Base-by-base conservation (phyloP, 2,113 vertebrate genomes). In the Otis tarda region DNA sequence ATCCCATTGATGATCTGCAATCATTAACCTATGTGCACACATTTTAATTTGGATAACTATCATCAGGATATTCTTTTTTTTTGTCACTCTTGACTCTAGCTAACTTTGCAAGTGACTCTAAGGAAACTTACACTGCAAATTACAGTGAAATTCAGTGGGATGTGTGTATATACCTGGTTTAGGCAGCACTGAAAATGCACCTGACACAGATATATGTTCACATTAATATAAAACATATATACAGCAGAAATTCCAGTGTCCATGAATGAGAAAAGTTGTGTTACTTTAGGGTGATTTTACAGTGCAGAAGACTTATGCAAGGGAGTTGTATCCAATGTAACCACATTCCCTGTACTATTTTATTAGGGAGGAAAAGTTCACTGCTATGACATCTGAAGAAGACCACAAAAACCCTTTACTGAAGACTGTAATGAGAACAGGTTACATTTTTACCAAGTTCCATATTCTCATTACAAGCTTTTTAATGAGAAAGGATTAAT, bases 401-500 rank as follows among this genome's bases (percentile, higher is more conserved):
- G 73, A 85, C 63, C 73, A 93, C 22, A 60, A 96, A 96, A 82
- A 94, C 25, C 21, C 67, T 83, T 93, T 93, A 39, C 55, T 73
- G 59, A 95, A 83, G 70, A 89, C 41, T 43, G 31, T 83, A 93
- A 96, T 94, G 60, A 87, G 93, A 93, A 63, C 33, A 83, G 69
- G 94, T 91, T 97, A 89, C 68, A 60, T 95, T 94, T 84, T 55
- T 77, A 92, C 64, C 24, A 80, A 94, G 76, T 81, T 95, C 71
- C 89, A 91, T 60, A 91, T 95, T 95, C 85, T 96, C 85, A 93
- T 97, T 97, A 96, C 93, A 92, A 96, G 85, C 10, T 91, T 94
- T 97, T 95, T 97, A 97, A 97, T 96, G 94, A 95, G 91, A 95
- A 94, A 65, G 90, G 91, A 96, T 96, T 97, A 94, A 95, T 97